These are phyloP conservation scores for Drosophila seguyi DNA, from an alignment of 1,140 invertebrate species.

Conservation along the genomic window DNA sequence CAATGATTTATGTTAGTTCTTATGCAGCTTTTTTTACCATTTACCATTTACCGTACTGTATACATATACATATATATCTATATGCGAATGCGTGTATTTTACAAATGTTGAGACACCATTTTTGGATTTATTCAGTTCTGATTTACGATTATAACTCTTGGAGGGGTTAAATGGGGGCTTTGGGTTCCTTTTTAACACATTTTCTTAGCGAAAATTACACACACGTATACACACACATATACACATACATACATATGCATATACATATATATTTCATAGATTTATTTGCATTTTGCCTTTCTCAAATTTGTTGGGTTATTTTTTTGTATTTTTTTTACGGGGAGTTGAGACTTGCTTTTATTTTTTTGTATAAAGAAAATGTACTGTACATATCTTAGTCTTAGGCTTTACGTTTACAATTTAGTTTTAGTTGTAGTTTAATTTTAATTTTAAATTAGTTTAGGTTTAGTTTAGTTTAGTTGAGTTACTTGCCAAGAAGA, in stretches of 20 bases:
- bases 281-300: constrained; percentile 33
- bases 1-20: constrained; percentile 22
- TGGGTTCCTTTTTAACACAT: constrained; percentile 11
- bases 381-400: constrained; percentile 32
- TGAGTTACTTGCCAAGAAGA: constrained; percentile 45
- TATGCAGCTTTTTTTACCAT: constrained; percentile 14
- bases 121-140: constrained; percentile 22
- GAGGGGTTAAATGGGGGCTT: constrained; percentile 1
- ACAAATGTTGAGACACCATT: constrained; percentile 43
- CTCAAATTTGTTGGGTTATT: constrained; percentile 21
- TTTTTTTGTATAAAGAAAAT: constrained; percentile 3
- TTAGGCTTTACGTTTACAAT: constrained; percentile 17
- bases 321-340: constrained; percentile 23
- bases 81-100: constrained; percentile 26
- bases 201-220: constrained; percentile 29
- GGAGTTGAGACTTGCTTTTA: constrained; percentile 24
- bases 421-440: constrained; percentile 29
- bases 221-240: constrained; percentile 43
- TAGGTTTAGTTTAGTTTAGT: constrained; percentile 9
- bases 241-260: constrained; percentile 24
- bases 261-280: constrained; percentile 26
- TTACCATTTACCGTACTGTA: constrained; percentile 22
- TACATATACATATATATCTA: neutral
- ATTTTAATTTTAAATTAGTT: constrained; percentile 16
- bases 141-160: constrained; percentile 30